Evolutionary conservation across 2,797 vertebrate species (phyloP), one percentile per base, ranked within the genome.

Genomic region (Phalanger gymnotis): DNA sequence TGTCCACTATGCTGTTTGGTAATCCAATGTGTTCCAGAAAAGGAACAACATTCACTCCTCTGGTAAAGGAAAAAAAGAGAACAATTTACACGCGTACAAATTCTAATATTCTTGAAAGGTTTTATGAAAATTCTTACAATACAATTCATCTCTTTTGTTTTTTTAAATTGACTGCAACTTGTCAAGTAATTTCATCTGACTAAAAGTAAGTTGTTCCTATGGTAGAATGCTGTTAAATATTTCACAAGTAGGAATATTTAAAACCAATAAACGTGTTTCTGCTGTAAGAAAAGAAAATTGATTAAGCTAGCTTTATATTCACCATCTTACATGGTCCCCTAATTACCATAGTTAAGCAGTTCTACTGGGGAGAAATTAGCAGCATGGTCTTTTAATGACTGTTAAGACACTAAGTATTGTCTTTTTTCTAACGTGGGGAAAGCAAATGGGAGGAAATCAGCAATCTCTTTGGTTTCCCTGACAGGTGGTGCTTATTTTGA

Each of bases 21-120:
- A 99, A 98, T 94, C 99, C 99, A 66, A 99, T 96, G 95, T 99
- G 92, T 98, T 99, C 99, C 95, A 99, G 98, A 98, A 99, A 99
- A 25, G 99, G 99, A 98, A 99, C 98, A 9, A 99, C 99, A 98
- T 99, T 99, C 98, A 99, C 99, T 92, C 99, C 99, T 98, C 99
- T 99, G 97, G 16, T 94, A 98, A 97, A 97, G 55, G 98, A 98
- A 98, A 91, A 97, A 92, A 96, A 94, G 51, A 90, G 25, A 90
- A 54, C 47, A 92, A 96, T 97, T 4, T 56, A 96, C 12, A 94
- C 92, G 92, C 90, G 40, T 54, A 73, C 30, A 95, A 92, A 58
- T 16, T 89, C 94, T 55, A 91, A 91, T 57, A 95, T 87, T 96
- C 97, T 93, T 53, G 92, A 97, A 95, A 95, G 13, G 91, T 87